Base-by-base conservation (phyloP, 2,888 invertebrate genomes). In the Pseudococcus longispinus region DNA sequence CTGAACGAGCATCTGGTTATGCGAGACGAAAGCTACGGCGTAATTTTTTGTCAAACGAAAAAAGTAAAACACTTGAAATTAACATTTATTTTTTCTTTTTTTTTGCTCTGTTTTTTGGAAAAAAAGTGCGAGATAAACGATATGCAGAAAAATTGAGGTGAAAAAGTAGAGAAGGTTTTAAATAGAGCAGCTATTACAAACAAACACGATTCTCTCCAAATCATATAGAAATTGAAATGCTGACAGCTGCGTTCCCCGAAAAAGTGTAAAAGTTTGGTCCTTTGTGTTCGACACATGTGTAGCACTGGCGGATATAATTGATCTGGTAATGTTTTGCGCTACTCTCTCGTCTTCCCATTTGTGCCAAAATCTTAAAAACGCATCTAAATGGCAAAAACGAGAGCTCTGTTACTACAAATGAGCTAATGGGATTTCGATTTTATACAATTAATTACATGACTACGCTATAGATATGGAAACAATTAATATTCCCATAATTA, bases 341-440 rank as follows among this genome's bases (percentile, higher is more conserved):
- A 51, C 60, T 51, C 26, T 60, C 84, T 60, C 55, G 23, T 46
- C 26, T 46, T 44, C 84, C 84, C 51, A 84, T 55, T 29, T 55
- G 83, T 44, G 84, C 29, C 51, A 51, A 60, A 55, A 60, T 84
- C 84, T 84, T 84, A 84, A 84, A 84, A 84, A 84, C 84, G 84
- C 84, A 84, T 84, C 84, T 84, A 84, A 55, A 84, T 84, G 60
- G 84, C 84, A 84, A 84, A 84, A 84, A 84, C 37, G 51, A 83
- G 51, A 80, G 77, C 77, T 80, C 77, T 23, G 77, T 80, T 80
- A 80, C 77, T 80, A 80, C 77, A 80, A 29, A 80, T 80, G 77
- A 80, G 77, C 77, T 80, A 80, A 80, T 80, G 77, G 77, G 77
- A 80, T 80, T 80, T 80, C 13, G 77, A 80, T 80, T 80, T 80